Conservation (phyloP, 2,888 invertebrate species). For the Emmelina monodactyla region DNA sequence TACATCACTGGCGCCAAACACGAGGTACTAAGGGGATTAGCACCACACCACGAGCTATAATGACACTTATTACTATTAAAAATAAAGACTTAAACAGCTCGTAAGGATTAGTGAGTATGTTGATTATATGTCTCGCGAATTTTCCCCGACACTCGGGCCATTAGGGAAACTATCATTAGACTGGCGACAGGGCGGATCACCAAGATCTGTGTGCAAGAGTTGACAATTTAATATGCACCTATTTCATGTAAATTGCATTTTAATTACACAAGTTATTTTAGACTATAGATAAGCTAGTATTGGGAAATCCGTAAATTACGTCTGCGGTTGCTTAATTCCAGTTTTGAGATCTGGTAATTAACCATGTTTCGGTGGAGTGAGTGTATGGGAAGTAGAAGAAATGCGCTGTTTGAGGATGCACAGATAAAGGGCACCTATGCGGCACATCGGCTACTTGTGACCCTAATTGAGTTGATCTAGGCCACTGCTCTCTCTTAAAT, state of each 20-base stretch:
- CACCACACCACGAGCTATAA: background rate
- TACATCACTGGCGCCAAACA: constrained; percentile 50
- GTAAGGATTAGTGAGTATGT: constrained; percentile 10
- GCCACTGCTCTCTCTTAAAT: constrained; percentile 62
- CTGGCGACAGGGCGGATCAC: constrained; percentile 49
- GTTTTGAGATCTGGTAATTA: background rate
- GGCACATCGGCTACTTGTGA: constrained; percentile 47
- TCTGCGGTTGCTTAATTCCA: constrained; percentile 6
- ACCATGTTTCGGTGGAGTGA: background rate
- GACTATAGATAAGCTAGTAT: background rate
- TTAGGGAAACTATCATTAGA: constrained; percentile 59
- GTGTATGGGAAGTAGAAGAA: constrained; percentile 8
- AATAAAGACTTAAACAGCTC: constrained; percentile 3
- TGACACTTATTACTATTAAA: constrained; percentile 2
- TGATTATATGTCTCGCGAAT: constrained; percentile 35
- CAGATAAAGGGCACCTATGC: constrained; percentile 18
- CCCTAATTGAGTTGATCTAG: constrained; percentile 57
- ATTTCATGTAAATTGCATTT: constrained; percentile 25
- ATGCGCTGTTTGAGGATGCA: background rate
- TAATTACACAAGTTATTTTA: constrained; percentile 19
- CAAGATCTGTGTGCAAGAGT: constrained; percentile 8
- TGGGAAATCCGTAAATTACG: constrained; percentile 1
- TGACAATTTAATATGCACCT: constrained; percentile 24
- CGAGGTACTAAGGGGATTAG: constrained; percentile 18
- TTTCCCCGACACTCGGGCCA: constrained; percentile 42